A percentile compares a stretch with the other conserved stretches of the same genome.
Conservation (phyloP, 2,888 invertebrate species). For the Aromia moschata region DNA sequence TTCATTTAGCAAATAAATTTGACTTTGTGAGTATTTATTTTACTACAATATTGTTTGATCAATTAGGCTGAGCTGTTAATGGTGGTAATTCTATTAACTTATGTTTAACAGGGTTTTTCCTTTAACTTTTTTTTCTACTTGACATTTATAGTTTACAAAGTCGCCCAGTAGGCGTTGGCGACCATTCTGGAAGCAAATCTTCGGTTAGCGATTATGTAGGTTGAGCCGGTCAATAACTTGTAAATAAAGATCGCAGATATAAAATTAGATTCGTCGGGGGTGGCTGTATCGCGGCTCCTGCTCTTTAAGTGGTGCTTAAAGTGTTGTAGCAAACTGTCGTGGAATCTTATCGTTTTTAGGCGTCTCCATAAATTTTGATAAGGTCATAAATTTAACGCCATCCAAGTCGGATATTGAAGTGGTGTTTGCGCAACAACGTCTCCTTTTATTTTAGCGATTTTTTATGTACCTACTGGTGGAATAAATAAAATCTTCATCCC, state of each 20-base stretch:
- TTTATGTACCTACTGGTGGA: too few species aligned
- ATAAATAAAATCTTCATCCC: too few species aligned
- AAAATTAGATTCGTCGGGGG: conserved; percentile 12
- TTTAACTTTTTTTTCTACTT: too few species aligned
- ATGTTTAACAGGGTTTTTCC: too few species aligned
- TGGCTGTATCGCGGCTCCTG: not conserved
- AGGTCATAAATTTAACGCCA: not conserved
- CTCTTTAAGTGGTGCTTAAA: conserved; percentile 16
- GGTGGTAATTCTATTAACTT: too few species aligned
- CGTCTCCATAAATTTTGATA: conserved; percentile 5
- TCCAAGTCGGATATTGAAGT: not conserved
- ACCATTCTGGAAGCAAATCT: not conserved
- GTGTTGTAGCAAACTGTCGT: conserved; percentile 7
- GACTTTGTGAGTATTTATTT: too few species aligned
- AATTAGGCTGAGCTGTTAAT: too few species aligned
- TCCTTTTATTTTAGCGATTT: too few species aligned
- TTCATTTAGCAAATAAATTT: too few species aligned
- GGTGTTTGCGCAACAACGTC: not conserved
- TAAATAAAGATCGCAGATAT: conserved; percentile 21
- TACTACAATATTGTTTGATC: too few species aligned
- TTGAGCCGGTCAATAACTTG: conserved; percentile 17
- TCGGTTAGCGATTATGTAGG: conserved; percentile 9
- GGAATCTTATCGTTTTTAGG: not conserved
- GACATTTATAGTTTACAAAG: too few species aligned
- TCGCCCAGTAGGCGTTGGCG: too few species aligned